Conservation (phyloP, 2,888 invertebrate species). For the Oscheius onirici region DNA sequence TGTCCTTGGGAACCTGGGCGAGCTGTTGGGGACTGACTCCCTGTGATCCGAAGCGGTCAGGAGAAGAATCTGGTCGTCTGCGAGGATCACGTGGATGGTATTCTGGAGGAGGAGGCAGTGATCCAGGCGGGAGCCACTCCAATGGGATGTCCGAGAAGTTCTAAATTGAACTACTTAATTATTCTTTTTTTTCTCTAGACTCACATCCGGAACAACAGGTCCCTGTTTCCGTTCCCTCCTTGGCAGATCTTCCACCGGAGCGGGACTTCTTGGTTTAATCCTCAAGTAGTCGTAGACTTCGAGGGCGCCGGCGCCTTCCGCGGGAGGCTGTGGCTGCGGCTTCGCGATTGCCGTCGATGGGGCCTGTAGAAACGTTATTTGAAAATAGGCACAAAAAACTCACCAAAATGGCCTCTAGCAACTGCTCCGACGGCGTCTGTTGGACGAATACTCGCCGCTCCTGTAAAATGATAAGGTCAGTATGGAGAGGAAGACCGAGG, state of each 20-base stretch:
- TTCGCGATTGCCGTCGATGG: constrained; percentile 37
- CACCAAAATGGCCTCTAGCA: constrained; percentile 56
- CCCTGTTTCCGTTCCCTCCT: neutral
- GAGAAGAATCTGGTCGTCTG: constrained; percentile 9
- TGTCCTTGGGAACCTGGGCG: neutral
- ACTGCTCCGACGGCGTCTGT: constrained; percentile 70
- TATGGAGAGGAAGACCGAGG: neutral
- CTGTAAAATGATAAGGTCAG: constrained; percentile 45
- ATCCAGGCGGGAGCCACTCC: constrained; percentile 11
- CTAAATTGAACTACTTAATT: neutral
- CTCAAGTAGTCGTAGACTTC: constrained; percentile 65
- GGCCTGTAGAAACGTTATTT: constrained; percentile 16
- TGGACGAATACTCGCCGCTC: constrained; percentile 72
- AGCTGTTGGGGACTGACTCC: constrained; percentile 31
- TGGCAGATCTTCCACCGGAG: constrained; percentile 43
- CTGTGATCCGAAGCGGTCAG: constrained; percentile 44
- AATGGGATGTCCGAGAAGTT: constrained; percentile 11
- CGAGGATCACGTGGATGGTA: constrained; percentile 19
- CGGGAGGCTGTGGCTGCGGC: constrained; percentile 38
- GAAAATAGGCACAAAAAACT: neutral
- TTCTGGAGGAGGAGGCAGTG: constrained; percentile 22
- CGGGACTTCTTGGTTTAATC: constrained; percentile 52
- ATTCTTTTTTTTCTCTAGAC: constrained; percentile 23
- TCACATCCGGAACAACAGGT: constrained; percentile 40
- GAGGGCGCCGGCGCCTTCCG: constrained; percentile 41